These are phyloP conservation scores for Sciaenops ocellatus DNA, from an alignment of 2,797 vertebrate genomes.

Conservation along the genomic window DNA sequence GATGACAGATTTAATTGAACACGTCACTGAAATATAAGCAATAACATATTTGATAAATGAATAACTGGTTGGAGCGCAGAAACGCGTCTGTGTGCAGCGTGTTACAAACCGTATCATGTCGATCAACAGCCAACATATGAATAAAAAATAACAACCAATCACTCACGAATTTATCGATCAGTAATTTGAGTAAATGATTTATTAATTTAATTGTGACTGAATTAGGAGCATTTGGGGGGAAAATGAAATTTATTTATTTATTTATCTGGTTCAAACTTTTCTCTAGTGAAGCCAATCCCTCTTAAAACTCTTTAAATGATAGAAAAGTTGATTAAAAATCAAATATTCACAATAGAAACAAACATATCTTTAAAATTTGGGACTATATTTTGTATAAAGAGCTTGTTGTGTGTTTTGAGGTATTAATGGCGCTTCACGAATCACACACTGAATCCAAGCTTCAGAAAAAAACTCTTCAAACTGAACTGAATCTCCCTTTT, in stretches of 20 bases:
- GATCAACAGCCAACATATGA: not conserved
- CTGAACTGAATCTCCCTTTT: not conserved
- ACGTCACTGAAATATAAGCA: not conserved
- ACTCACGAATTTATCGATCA: not conserved
- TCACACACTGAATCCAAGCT: not conserved
- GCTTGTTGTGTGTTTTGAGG: not conserved
- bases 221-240: rapidly evolving
- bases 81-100: no score
- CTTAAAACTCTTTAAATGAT: not conserved
- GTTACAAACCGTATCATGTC: not conserved
- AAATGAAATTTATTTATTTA: not conserved
- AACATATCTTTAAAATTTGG: not conserved
- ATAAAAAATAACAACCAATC: not conserved
- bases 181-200: not conserved
- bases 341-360: not conserved
- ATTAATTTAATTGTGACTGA: not conserved
- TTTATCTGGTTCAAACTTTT: not conserved
- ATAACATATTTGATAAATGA: not conserved
- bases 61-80: not conserved
- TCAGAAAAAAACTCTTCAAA: not conserved
- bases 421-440: not conserved
- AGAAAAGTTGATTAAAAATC: not conserved
- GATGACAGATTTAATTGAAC: not conserved
- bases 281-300: not conserved
- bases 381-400: not conserved